phyloP scores from a whole-genome alignment of 2,113 vertebrate genomes.

The Heloderma charlesbogerti region DNA sequence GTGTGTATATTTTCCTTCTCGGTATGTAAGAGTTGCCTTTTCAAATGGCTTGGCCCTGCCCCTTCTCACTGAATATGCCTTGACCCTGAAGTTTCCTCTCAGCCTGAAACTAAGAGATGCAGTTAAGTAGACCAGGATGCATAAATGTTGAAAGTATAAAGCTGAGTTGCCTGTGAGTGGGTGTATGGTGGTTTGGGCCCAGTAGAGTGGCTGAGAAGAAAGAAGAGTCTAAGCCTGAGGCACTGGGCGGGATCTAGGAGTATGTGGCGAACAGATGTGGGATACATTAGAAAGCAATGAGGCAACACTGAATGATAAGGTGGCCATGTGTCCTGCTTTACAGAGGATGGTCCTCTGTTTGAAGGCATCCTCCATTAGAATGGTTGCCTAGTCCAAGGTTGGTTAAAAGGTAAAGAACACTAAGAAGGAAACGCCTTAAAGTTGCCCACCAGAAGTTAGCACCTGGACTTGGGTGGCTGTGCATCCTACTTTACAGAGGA shows the following conservation, averaged over 20 bases:
- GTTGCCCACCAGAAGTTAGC: no score
- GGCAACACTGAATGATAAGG: background rate
- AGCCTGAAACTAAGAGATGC: background rate
- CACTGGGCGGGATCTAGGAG: background rate
- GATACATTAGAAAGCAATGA: background rate
- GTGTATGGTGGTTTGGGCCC: background rate
- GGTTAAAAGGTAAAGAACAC: background rate
- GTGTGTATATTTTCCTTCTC: background rate
- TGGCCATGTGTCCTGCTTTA: background rate
- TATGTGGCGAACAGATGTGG: background rate
- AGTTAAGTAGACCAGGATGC: background rate
- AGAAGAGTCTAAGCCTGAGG: background rate
- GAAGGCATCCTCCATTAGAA: no score
- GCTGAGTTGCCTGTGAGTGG: background rate
- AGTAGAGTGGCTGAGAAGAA: background rate
- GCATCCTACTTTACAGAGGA: no score
- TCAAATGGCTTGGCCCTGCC: slow-evolving; percentile 46
- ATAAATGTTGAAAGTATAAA: background rate
- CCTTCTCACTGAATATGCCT: slow-evolving; percentile 16
- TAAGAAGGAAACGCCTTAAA: no score
- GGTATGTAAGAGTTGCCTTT: slow-evolving; percentile 54
- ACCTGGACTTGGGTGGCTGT: no score
- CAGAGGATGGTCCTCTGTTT: no score
- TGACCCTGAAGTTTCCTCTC: background rate
- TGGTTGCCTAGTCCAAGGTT: background rate